These are phyloP conservation scores for Unio pictorum DNA, from an alignment of 2,888 invertebrate genomes.

Conservation along the genomic window DNA sequence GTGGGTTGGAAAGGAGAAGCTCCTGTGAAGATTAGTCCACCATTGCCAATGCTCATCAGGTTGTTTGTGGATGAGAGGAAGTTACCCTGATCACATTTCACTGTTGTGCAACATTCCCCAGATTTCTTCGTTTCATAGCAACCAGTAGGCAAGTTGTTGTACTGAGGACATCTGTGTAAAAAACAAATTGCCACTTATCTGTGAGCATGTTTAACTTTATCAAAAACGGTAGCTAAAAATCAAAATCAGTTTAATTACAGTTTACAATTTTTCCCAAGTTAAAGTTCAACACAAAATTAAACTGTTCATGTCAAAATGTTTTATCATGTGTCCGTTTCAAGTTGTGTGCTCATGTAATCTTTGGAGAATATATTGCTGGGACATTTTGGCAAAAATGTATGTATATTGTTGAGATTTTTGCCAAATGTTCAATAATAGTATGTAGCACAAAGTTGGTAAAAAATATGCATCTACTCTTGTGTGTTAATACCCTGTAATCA, in stretches of 20 bases:
- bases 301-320: too few species aligned
- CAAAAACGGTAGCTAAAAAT: too few species aligned
- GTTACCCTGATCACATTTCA: conserved; percentile 46
- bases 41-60: conserved; percentile 49
- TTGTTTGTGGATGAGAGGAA: conserved; percentile 54
- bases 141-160: conserved; percentile 50
- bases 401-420: neutral
- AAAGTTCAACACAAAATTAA: too few species aligned
- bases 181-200: too few species aligned
- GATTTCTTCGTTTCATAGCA: conserved; percentile 45
- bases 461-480: too few species aligned
- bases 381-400: neutral
- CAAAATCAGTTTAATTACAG: too few species aligned
- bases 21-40: conserved; percentile 45
- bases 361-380: too few species aligned
- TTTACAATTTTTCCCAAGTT: too few species aligned
- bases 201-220: too few species aligned
- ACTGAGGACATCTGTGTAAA: conserved; percentile 46
- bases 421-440: neutral
- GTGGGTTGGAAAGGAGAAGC: conserved; percentile 43
- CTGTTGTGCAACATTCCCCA: conserved; percentile 50
- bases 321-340: too few species aligned
- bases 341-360: too few species aligned
- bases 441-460: too few species aligned
- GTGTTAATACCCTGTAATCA: neutral